phyloP scores from a whole-genome alignment of 2,113 vertebrate genomes.

The Nothocercus nigrocapillus region DNA sequence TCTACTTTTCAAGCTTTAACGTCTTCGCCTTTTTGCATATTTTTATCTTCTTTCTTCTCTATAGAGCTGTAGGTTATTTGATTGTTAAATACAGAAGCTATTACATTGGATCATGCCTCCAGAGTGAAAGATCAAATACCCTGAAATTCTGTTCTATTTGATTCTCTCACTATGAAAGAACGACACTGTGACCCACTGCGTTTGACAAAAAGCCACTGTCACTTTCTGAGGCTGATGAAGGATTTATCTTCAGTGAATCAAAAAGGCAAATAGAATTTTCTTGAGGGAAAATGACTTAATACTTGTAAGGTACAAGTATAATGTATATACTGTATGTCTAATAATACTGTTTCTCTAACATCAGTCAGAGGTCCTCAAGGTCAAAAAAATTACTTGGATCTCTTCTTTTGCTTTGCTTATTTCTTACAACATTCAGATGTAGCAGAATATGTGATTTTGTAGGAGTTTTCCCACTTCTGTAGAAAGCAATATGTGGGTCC shows the following conservation, averaged over 20 bases:
- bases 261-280: neutral
- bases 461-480: neutral
- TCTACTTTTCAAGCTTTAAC: no score
- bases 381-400: neutral
- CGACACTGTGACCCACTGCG: neutral
- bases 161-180: neutral
- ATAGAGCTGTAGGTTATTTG: neutral
- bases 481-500: neutral
- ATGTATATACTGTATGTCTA: neutral
- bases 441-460: neutral
- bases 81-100: neutral
- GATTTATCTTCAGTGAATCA: neutral
- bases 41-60: neutral
- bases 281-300: neutral
- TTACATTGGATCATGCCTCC: neutral
- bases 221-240: neutral
- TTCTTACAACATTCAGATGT: neutral
- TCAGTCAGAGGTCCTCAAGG: neutral
- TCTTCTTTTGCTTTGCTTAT: neutral
- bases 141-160: neutral
- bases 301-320: neutral
- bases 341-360: neutral
- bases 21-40: neutral
- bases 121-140: neutral
- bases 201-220: neutral